These are phyloP conservation scores for Spea bombifrons DNA, from an alignment of 2,113 vertebrate genomes.

Conservation along the genomic window DNA sequence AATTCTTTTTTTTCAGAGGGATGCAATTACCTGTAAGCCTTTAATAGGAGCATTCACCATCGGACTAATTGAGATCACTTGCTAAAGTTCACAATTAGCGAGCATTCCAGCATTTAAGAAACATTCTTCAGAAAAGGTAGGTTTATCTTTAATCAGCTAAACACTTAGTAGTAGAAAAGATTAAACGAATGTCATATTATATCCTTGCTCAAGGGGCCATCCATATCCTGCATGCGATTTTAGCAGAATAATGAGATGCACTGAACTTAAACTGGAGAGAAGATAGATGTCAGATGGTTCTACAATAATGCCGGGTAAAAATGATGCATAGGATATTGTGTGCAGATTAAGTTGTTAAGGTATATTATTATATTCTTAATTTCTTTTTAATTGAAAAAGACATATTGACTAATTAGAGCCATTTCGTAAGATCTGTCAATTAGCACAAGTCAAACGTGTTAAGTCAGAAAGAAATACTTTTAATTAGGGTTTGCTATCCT, in stretches of 20 bases:
- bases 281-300: conserved; percentile 73
- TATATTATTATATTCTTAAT: conserved; percentile 82
- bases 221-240: conserved; percentile 47
- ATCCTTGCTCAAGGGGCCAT: conserved; percentile 52
- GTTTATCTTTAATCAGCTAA: conserved; percentile 49
- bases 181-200: conserved; percentile 51
- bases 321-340: conserved; percentile 77
- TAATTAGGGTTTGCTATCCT: conserved; percentile 77
- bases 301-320: conserved; percentile 60
- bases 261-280: conserved; percentile 65
- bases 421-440: conserved; percentile 81
- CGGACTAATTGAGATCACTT: conserved; percentile 56
- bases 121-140: conserved; percentile 45
- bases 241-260: conserved; percentile 65
- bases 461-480: conserved; percentile 81
- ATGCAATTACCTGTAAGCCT: conserved; percentile 46
- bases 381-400: conserved; percentile 84
- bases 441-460: conserved; percentile 80
- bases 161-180: conserved; percentile 32
- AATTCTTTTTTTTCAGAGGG: conserved; percentile 44
- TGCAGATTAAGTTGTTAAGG: conserved; percentile 80
- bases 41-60: conserved; percentile 42
- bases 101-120: conserved; percentile 46
- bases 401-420: conserved; percentile 85
- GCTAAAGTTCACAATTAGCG: conserved; percentile 43